Percentiles rank a stretch among this genome's conserved stretches.
Conservation (phyloP, 2,797 vertebrate species). For the Dryobates pubescens region DNA sequence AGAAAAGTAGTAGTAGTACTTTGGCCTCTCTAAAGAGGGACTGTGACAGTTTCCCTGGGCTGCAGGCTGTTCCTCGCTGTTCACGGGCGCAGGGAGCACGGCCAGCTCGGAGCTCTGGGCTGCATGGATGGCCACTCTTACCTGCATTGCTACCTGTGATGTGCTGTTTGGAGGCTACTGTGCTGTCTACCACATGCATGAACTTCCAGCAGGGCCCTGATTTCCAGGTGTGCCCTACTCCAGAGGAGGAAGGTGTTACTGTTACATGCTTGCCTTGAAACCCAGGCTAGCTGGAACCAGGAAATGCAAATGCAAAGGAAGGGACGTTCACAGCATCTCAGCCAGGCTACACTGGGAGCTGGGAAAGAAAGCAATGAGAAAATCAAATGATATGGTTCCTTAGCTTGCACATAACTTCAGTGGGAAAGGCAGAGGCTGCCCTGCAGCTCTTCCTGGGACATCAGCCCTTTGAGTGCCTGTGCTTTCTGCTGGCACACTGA, state of each 20-base stretch:
- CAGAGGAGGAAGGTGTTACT: neutral
- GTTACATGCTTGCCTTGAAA: neutral
- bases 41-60: neutral
- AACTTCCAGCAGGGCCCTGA: neutral
- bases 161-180: too few relatives aligned
- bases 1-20: neutral
- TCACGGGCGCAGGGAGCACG: rapidly evolving
- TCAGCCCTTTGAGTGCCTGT: neutral
- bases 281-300: neutral
- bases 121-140: too few relatives aligned
- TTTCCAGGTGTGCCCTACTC: neutral
- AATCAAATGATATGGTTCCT: neutral
- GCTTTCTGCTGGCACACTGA: neutral
- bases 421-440: neutral
- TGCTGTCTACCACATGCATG: too few relatives aligned
- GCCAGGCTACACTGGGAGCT: neutral
- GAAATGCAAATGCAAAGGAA: neutral
- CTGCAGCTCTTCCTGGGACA: neutral
- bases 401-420: neutral
- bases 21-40: neutral
- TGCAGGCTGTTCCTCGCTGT: neutral
- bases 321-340: neutral
- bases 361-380: neutral
- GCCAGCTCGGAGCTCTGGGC: neutral
- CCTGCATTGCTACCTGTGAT: neutral